Percentiles rank a stretch among this genome's conserved stretches.
phyloP scores from a whole-genome alignment of 2,797 vertebrate species.

The Hirundo rustica region DNA sequence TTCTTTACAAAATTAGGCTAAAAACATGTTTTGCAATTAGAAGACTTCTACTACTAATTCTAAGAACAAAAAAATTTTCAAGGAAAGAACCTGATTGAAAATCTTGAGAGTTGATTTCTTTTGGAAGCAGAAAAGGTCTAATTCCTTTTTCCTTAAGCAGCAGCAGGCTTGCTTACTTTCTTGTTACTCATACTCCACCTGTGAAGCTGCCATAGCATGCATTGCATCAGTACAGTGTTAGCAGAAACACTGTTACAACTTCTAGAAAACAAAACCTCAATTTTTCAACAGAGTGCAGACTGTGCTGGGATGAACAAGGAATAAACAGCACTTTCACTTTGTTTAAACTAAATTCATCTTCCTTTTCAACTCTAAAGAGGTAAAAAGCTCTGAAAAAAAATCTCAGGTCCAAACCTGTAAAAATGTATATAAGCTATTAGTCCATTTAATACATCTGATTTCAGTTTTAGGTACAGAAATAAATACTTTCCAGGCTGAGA shows the following conservation, averaged over 20 bases:
- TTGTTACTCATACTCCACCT: conserved; percentile 40
- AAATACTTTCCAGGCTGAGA: not conserved
- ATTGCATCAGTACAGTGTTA: not conserved
- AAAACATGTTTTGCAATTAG: not conserved
- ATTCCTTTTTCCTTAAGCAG: not conserved
- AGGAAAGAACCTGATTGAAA: not conserved
- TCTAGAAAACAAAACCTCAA: conserved; percentile 17
- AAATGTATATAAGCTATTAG: not conserved
- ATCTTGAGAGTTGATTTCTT: not conserved
- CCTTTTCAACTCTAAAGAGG: not conserved
- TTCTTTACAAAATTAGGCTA: not conserved
- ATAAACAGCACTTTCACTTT: not conserved
- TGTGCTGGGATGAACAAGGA: not conserved
- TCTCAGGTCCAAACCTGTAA: not conserved
- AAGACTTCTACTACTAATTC: not conserved
- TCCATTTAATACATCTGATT: not conserved
- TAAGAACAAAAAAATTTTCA: not conserved
- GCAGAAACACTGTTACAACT: not conserved
- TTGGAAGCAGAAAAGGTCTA: not conserved
- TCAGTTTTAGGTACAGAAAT: not conserved
- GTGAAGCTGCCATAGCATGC: not conserved
- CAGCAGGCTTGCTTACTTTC: not conserved
- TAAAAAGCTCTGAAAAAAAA: not conserved
- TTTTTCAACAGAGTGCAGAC: not conserved
- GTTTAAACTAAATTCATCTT: not conserved